These are phyloP conservation scores for Numenius phaeopus DNA, from an alignment of 2,797 vertebrate genomes.

Conservation along the genomic window DNA sequence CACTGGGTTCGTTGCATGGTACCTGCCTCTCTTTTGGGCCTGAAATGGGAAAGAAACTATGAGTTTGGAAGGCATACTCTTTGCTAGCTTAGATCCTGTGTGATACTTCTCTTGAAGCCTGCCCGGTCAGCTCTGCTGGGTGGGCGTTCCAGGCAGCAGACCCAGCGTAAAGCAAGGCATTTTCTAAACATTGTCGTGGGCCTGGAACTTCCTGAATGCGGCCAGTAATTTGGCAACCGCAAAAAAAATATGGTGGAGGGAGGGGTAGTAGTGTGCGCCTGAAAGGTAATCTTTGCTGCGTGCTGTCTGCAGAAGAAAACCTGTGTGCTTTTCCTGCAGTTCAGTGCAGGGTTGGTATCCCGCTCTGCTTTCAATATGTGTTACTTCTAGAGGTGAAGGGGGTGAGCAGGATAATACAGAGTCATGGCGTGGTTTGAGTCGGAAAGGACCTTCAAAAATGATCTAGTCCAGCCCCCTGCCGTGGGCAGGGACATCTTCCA, in stretches of 20 bases:
- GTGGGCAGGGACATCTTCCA: neutral
- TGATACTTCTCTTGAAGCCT: neutral
- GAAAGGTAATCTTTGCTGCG: neutral
- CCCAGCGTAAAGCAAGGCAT: fast-evolving
- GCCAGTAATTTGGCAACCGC: neutral
- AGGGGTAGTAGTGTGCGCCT: fast-evolving
- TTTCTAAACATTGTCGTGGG: neutral
- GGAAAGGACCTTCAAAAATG: neutral
- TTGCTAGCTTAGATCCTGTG: neutral
- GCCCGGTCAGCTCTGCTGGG: neutral
- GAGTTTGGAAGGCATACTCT: fast-evolving
- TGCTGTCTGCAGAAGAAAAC: neutral
- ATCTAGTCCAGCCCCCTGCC: neutral
- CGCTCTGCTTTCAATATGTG: fast-evolving
- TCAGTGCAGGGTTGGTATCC: too few species aligned
- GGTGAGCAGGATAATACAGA: fast-evolving
- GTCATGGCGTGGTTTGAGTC: fast-evolving
- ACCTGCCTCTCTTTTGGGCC: neutral
- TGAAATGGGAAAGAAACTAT: fast-evolving
- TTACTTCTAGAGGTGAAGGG: too few species aligned
- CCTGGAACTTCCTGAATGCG: neutral
- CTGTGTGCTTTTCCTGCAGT: neutral
- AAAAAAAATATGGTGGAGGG: neutral
- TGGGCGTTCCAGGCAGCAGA: neutral
- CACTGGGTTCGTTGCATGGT: fast-evolving